These are phyloP conservation scores for Paramuricea clavata DNA, from an alignment of 92 coral and sea anemone species.

Conservation along the genomic window DNA sequence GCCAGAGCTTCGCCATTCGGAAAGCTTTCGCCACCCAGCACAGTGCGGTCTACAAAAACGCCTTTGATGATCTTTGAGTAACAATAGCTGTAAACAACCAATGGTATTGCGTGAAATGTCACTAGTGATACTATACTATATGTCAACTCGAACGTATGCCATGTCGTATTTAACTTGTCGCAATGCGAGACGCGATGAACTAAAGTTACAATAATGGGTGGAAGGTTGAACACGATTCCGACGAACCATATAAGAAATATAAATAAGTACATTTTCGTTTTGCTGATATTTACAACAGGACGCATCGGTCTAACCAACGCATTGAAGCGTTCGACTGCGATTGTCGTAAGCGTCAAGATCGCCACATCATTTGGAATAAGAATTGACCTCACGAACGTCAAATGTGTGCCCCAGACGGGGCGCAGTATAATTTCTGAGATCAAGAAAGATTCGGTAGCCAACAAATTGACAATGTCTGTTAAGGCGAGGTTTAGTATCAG, in stretches of 20 bases:
- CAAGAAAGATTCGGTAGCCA: slow-evolving; percentile 37
- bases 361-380: slow-evolving; percentile 41
- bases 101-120: slow-evolving; percentile 21
- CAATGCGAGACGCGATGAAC: slow-evolving; percentile 47
- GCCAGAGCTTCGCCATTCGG: slow-evolving; percentile 36
- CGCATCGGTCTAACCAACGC: slow-evolving; percentile 36
- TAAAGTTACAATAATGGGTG: slow-evolving; percentile 15
- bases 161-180: background rate
- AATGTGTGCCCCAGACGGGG: slow-evolving; percentile 42
- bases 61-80: slow-evolving; percentile 46
- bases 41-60: slow-evolving; percentile 35
- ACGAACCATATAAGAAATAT: slow-evolving; percentile 21
- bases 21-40: slow-evolving; percentile 18
- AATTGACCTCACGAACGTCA: slow-evolving; percentile 32
- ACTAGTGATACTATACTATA: slow-evolving; percentile 2
- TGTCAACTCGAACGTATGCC: slow-evolving; percentile 19
- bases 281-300: background rate
- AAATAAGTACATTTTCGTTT: background rate
- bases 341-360: slow-evolving; percentile 15
- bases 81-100: slow-evolving; percentile 22
- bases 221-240: background rate
- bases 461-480: slow-evolving; percentile 34
- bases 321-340: slow-evolving; percentile 40
- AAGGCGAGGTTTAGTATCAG: slow-evolving; percentile 40
- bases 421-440: slow-evolving; percentile 8